phyloP scores from a whole-genome alignment of 2,888 invertebrate genomes.

The Eristalinus aeneus region DNA sequence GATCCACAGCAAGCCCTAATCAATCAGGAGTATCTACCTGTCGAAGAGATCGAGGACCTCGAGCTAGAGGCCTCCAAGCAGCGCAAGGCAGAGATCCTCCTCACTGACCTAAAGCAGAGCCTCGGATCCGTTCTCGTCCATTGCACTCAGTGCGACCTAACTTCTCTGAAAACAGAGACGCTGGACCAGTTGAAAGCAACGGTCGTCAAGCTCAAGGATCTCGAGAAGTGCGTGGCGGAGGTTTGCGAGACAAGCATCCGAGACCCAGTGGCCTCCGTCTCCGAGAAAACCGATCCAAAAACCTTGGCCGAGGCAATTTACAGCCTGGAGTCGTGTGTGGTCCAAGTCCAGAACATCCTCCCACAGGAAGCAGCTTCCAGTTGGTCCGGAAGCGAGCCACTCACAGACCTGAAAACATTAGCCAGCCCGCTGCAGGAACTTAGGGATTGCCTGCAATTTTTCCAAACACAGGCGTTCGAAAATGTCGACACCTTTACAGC shows the following conservation, averaged over 20 bases:
- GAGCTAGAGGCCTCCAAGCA: slow-evolving; percentile 52
- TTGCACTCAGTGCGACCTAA: slow-evolving; percentile 74
- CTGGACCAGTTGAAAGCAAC: slow-evolving; percentile 74
- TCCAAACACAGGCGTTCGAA: slow-evolving; percentile 74
- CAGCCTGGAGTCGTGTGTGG: slow-evolving; percentile 76
- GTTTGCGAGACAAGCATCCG: slow-evolving; percentile 77
- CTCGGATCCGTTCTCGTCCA: slow-evolving; percentile 76
- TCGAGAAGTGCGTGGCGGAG: slow-evolving; percentile 79
- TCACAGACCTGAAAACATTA: slow-evolving; percentile 63
- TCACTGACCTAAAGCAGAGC: slow-evolving; percentile 76
- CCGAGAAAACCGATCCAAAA: slow-evolving; percentile 75
- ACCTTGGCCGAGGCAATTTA: slow-evolving; percentile 78
- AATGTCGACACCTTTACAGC: slow-evolving; percentile 70
- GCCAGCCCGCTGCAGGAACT: slow-evolving; percentile 77
- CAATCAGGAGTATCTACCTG: slow-evolving; percentile 27
- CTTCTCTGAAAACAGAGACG: slow-evolving; percentile 72
- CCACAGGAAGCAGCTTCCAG: slow-evolving; percentile 72
- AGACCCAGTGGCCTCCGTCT: slow-evolving; percentile 76
- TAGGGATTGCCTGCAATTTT: slow-evolving; percentile 73
- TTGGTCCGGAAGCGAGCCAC: slow-evolving; percentile 17
- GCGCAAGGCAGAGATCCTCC: slow-evolving; percentile 72
- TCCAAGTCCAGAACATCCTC: slow-evolving; percentile 76
- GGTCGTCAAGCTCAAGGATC: slow-evolving; percentile 78
- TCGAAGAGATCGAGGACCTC: slow-evolving; percentile 55
- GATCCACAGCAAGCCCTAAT: slow-evolving; percentile 62